Conservation (phyloP, 2,888 invertebrate species). For the Andrena praecox region DNA sequence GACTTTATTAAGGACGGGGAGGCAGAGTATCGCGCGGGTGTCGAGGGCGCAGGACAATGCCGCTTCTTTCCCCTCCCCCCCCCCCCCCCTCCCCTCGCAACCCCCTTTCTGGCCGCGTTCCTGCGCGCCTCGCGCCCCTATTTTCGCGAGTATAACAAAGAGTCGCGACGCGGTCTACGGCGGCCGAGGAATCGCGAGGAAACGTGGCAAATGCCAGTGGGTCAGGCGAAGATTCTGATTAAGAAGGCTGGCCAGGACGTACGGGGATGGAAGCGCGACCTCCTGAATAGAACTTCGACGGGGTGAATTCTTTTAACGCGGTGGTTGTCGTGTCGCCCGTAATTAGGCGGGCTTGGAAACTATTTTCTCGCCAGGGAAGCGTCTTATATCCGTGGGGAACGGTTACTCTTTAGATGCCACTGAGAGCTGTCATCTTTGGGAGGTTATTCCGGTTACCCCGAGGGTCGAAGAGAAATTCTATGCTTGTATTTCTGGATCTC, state of each 20-base stretch:
- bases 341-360: not conserved
- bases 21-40: constrained; percentile 47
- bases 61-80: not conserved
- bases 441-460: too few species aligned
- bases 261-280: not conserved
- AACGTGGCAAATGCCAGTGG: constrained; percentile 68
- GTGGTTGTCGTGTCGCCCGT: constrained; percentile 12
- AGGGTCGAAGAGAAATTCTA: too few species aligned
- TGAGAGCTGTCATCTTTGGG: too few species aligned
- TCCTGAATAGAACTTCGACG: constrained; percentile 16
- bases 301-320: constrained; percentile 43
- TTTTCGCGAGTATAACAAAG: constrained; percentile 62
- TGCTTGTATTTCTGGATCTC: too few species aligned
- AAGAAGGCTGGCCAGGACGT: constrained; percentile 59
- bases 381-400: not conserved
- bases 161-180: constrained; percentile 51
- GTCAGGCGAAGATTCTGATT: constrained; percentile 74
- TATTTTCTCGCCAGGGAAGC: not conserved
- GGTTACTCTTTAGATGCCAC: not conserved
- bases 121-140: constrained; percentile 15
- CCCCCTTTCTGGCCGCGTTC: constrained; percentile 5
- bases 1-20: constrained; percentile 62
- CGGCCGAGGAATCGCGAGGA: constrained; percentile 53
- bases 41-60: constrained; percentile 58
- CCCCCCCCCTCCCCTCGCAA: too few species aligned